phyloP scores from a whole-genome alignment of 2,113 vertebrate species.

The Tragelaphus buxtoni region DNA sequence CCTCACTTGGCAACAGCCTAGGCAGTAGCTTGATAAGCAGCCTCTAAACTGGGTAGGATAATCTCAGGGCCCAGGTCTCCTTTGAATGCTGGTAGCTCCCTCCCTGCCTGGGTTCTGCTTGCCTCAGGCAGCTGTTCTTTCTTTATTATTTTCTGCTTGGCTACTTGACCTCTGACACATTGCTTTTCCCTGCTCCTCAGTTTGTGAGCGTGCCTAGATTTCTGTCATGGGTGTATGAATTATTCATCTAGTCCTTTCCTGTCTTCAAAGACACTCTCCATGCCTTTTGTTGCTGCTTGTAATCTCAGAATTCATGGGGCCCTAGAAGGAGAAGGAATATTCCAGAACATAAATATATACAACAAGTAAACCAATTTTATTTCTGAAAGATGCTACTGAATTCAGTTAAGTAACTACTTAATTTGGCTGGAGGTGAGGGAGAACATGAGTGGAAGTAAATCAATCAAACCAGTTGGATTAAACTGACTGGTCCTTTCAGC shows the following conservation, averaged over 20 bases:
- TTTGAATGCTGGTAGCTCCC: too few species aligned
- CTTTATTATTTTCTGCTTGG: not conserved
- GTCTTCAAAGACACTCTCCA: not conserved
- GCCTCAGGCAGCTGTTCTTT: not conserved
- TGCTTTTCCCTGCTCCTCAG: not conserved
- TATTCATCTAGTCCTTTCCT: not conserved
- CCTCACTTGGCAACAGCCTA: not conserved
- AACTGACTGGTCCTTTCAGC: constrained; percentile 52
- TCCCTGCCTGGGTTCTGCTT: not conserved
- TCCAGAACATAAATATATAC: not conserved
- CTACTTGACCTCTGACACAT: not conserved
- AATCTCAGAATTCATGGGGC: not conserved
- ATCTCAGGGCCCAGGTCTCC: not conserved
- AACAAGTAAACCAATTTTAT: constrained; percentile 28
- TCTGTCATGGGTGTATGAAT: not conserved
- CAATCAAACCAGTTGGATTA: constrained; percentile 61
- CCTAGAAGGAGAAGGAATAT: not conserved
- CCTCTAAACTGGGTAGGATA: not conserved
- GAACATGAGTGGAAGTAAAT: constrained; percentile 33
- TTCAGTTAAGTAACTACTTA: constrained; percentile 4
- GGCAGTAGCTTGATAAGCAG: not conserved
- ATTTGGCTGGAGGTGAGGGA: not conserved
- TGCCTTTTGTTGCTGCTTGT: not conserved
- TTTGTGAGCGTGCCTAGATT: not conserved
- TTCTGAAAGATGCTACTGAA: constrained; percentile 32